phyloP scores from a whole-genome alignment of 2,888 invertebrate species.

The Pasiphila rectangulata region DNA sequence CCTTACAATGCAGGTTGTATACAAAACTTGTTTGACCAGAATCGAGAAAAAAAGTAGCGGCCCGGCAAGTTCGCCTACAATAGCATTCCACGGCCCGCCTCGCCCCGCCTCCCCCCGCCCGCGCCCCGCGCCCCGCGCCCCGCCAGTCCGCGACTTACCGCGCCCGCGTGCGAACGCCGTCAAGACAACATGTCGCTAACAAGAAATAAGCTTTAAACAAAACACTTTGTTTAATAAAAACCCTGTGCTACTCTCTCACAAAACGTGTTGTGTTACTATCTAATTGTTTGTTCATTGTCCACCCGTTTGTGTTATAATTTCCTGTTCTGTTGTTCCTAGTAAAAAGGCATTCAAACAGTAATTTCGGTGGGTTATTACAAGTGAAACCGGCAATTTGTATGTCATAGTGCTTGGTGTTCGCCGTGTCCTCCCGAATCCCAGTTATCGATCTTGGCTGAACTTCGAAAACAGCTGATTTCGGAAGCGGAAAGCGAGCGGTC shows the following conservation, averaged over 20 bases:
- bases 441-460: slow-evolving; percentile 69
- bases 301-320: slow-evolving; percentile 1
- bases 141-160: slow-evolving; percentile 65
- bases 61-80: slow-evolving; percentile 77
- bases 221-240: slow-evolving; percentile 41
- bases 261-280: slow-evolving; percentile 28
- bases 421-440: slow-evolving; percentile 43
- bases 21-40: slow-evolving; percentile 81
- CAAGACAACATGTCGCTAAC: slow-evolving; percentile 45
- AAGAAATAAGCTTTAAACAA: slow-evolving; percentile 51
- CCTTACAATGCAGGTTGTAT: slow-evolving; percentile 80
- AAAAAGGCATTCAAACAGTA: neutral
- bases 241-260: slow-evolving; percentile 20
- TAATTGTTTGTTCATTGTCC: slow-evolving; percentile 26
- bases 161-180: slow-evolving; percentile 57
- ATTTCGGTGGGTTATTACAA: neutral
- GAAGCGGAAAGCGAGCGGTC: slow-evolving; percentile 49
- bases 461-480: slow-evolving; percentile 71
- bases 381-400: slow-evolving; percentile 54
- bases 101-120: slow-evolving; percentile 66
- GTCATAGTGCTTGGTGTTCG: slow-evolving; percentile 56
- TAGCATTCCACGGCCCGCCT: slow-evolving; percentile 71
- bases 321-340: neutral
- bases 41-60: slow-evolving; percentile 75
- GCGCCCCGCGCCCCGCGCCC: slow-evolving; percentile 42